Evolutionary conservation across 2,797 vertebrate genomes (phyloP), one percentile per base, ranked within the genome.

Genomic region (Pelobates cultripes): DNA sequence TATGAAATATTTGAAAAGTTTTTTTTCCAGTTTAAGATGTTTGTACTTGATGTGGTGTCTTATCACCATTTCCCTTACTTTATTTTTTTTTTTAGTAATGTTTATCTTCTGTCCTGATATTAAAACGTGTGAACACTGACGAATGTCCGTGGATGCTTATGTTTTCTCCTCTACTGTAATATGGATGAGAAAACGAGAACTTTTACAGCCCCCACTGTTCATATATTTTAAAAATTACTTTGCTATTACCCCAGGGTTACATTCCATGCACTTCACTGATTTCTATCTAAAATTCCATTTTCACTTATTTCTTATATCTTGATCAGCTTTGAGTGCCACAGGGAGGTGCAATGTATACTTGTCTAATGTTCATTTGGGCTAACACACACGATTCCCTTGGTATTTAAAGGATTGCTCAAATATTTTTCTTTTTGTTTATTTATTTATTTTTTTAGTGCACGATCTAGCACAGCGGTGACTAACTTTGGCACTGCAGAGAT

Each of bases 271-370:
- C 72, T 75, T 84, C 77, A 84, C 66, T 75, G 82, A 75, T 79
- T 84, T 83, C 72, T 75, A 83, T 79, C 81, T 83, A 83, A 83
- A 83, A 79, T 74, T 63, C 78, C 4, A 70, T 84, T 84, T 84
- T 84, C 45, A 71, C 77, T 78, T 75, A 78, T 83, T 78, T 78
- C 28, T 73, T 9, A 43, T 74, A 63, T 75, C 44, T 42, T 10
- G 14, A 7, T n/a, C 14, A 64, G 28, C 10, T 64, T 40, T 40
- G 61, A 64, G 61, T 28, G n/a, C 17, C 5, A 64, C 10, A 17
- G 61, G 28, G 7, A 51, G 5, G 17, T 7, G 61, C 61, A 64
- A 40, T 64, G 7, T 7, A 9, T 64, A 64, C n/a, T 40, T 40
- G 4, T 14, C 61, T 40, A 14, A 7, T 64, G 61, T 14, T 17